Conservation (phyloP, 35 echinoderm and acorn worm genomes). For the Apostichopus californicus region DNA sequence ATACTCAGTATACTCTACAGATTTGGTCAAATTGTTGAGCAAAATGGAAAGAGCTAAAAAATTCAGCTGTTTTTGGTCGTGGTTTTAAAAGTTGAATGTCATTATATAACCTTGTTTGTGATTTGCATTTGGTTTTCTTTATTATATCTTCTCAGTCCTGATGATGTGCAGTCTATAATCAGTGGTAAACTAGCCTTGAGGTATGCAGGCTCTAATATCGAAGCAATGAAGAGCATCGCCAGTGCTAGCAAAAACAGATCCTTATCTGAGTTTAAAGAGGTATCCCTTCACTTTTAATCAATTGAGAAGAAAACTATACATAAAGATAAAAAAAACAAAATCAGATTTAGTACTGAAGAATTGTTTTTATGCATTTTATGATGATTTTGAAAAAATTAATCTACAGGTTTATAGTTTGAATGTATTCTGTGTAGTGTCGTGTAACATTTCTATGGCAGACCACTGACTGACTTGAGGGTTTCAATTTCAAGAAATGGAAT, state of each 20-base stretch:
- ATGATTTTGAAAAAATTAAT: too few relatives aligned
- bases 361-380: neutral
- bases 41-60: too few relatives aligned
- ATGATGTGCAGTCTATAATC: conserved; percentile 99
- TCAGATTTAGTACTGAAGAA: neutral
- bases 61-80: too few relatives aligned
- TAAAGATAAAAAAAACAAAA: too few relatives aligned
- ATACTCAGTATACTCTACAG: too few relatives aligned
- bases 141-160: conserved; percentile 62
- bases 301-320: neutral
- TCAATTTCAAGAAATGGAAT: too few relatives aligned
- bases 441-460: too few relatives aligned
- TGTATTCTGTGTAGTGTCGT: too few relatives aligned
- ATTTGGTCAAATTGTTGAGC: too few relatives aligned
- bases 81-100: neutral
- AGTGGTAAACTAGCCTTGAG: conserved; percentile 94
- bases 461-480: too few relatives aligned
- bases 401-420: too few relatives aligned
- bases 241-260: conserved; percentile 96
- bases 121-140: too few relatives aligned
- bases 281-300: conserved; percentile 15
- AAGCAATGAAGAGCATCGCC: conserved; percentile 91
- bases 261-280: conserved; percentile 95
- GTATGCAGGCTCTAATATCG: conserved; percentile 87
- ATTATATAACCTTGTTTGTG: neutral